Conservation (phyloP, 2,888 invertebrate species). For the Andrena bicolor region DNA sequence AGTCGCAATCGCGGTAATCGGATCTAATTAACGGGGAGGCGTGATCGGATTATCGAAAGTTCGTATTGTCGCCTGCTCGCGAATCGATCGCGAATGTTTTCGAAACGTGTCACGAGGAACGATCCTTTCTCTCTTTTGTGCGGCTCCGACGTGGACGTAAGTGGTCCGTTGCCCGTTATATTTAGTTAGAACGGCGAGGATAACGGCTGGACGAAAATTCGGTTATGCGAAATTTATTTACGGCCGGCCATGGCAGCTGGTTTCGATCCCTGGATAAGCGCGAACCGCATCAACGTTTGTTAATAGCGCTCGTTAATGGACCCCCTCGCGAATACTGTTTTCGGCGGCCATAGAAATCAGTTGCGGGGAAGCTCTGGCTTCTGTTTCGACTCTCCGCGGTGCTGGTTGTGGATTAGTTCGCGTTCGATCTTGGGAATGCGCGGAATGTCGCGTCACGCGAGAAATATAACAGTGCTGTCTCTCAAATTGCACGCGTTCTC, state of each 20-base stretch:
- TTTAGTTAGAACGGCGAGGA: constrained; percentile 7
- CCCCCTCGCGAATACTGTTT: constrained; percentile 8
- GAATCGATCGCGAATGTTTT: background rate
- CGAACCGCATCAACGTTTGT: constrained; percentile 15
- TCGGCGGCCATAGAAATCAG: background rate
- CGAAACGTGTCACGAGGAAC: background rate
- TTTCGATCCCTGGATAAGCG: constrained; percentile 9
- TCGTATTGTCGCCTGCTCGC: constrained; percentile 49
- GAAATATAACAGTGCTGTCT: background rate
- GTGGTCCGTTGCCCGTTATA: background rate
- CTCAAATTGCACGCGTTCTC: no score
- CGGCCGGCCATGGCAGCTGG: background rate
- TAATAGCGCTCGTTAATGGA: constrained; percentile 29
- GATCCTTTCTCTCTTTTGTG: background rate
- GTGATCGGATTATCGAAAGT: constrained; percentile 64
- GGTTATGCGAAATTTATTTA: constrained; percentile 30
- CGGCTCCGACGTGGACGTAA: background rate
- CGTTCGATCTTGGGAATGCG: background rate
- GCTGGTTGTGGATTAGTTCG: background rate
- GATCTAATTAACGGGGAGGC: constrained; percentile 66
- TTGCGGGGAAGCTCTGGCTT: background rate
- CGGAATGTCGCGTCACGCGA: background rate
- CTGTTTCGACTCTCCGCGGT: constrained; percentile 8
- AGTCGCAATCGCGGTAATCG: constrained; percentile 58
- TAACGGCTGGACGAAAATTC: constrained; percentile 22